Evolutionary conservation across 2,797 vertebrate species (phyloP).

Genomic region (Paratrypauchen microcephalus): DNA sequence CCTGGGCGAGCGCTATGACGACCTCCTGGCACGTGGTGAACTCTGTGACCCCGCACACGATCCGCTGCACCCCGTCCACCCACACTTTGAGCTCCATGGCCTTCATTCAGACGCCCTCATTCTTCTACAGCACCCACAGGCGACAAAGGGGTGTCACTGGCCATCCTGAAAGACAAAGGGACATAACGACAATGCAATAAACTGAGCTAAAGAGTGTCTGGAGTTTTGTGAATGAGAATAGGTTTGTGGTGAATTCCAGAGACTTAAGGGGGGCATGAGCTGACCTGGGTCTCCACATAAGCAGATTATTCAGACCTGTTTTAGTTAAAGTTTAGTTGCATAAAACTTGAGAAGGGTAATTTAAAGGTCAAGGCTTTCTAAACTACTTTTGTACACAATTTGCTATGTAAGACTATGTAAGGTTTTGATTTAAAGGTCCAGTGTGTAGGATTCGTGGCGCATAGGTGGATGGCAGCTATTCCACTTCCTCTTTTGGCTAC

Average conservation of each 20-base stretch:
- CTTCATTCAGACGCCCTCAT: conserved; percentile 75
- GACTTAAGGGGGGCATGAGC: neutral
- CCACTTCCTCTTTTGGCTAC: no score
- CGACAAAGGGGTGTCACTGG: conserved; percentile 19
- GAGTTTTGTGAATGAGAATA: conserved; percentile 17
- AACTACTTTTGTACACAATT: neutral
- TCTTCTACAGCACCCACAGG: conserved; percentile 58
- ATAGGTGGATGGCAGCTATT: no score
- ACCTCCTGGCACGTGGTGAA: conserved; percentile 98
- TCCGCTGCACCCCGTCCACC: conserved; percentile 97
- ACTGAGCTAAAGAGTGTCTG: conserved; percentile 5
- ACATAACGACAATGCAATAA: neutral
- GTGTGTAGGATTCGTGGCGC: no score
- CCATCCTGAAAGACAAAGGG: conserved; percentile 38
- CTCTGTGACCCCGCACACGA: conserved; percentile 96
- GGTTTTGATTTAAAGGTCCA: no score
- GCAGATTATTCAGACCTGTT: neutral
- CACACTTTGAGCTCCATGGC: conserved; percentile 98
- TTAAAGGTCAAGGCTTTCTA: neutral
- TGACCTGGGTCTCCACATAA: neutral
- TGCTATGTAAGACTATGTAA: no score
- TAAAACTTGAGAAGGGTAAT: neutral
- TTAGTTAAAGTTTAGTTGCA: neutral
- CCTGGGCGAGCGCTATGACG: conserved; percentile 96
- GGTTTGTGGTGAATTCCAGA: neutral